Base-by-base conservation (phyloP, 2,113 vertebrate genomes). In the Probosciger aterrimus region DNA sequence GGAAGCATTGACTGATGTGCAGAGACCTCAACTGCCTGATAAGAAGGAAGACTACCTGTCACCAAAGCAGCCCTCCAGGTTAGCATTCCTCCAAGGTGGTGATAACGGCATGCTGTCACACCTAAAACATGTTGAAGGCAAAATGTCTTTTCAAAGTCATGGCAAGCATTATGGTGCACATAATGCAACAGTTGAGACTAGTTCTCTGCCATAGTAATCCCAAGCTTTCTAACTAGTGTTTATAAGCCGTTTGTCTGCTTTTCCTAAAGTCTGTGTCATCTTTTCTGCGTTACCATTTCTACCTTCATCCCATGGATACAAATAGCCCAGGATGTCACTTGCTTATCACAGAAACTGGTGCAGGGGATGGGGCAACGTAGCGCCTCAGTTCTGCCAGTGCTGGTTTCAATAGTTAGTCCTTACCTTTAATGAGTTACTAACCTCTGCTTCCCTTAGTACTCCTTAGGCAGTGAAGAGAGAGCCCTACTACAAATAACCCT, bases 321-420 rank as follows among this genome's bases (percentile, higher is more conserved):
- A 7, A 37, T 5, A 6, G 18, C 22, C 19, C 30, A 10, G 25
- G n/a, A 46, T 19, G 7, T 25, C 19, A 18, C 28, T 24, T 14
- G 9, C 33, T 75, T 17, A 3, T 24, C 20, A 41, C 19, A 59
- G 39, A 20, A 59, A 10, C 10, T 6, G 44, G 4, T 39, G 14
- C 33, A 10, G 4, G 25, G 30, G 15, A 17, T 28, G 28, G 49
- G 10, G 33, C 33, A 19, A 4, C 0, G 1, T 8, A 33, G 25
- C 5, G 1, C 22, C 7, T 31, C 7, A 22, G 0, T 20, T 62
- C 18, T 0, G 0, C 8, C 18, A 23, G 12, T 8, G 7, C 15
- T 47, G 15, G 11, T 75, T 84, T 47, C 17, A 14, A 2, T 28
- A 43, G 22, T 30, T 59, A 35, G 57, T 59, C 25, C 30, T 47